Evolutionary conservation across 2,797 vertebrate genomes (phyloP).

Genomic region (Enteromius thamalakanensis): DNA sequence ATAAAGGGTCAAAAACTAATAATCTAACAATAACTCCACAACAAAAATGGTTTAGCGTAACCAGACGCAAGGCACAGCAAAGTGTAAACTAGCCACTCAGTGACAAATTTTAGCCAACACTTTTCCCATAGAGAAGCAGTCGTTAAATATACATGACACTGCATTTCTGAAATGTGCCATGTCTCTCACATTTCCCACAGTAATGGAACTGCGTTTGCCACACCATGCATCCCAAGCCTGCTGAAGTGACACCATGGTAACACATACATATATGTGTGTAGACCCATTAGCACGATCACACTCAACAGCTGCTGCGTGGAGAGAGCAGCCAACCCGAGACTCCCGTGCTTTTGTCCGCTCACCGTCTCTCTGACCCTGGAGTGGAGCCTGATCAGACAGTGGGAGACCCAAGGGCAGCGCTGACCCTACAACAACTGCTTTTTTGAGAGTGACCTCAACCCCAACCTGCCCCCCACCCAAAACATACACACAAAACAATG

Average conservation of each 20-base stretch:
- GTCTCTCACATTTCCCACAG: conserved; percentile 55
- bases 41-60: background rate
- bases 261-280: conserved; percentile 60
- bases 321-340: conserved; percentile 68
- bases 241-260: conserved; percentile 51
- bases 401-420: conserved; percentile 37
- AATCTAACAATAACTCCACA: background rate
- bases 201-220: conserved; percentile 49
- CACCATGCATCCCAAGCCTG: conserved; percentile 31
- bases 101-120: conserved; percentile 25
- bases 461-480: conserved; percentile 32
- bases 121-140: conserved; percentile 27
- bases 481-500: conserved; percentile 57
- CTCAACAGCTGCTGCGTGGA: conserved; percentile 76
- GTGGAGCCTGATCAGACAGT: conserved; percentile 58
- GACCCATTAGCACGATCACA: conserved; percentile 77
- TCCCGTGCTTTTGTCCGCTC: conserved; percentile 68
- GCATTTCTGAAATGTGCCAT: conserved; percentile 52
- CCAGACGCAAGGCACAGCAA: background rate
- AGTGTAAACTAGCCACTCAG: conserved; percentile 14
- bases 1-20: background rate
- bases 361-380: conserved; percentile 68
- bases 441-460: conserved; percentile 53
- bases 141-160: conserved; percentile 51
- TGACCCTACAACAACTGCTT: conserved; percentile 51